Base-by-base conservation (phyloP, 2,888 invertebrate genomes). In the Odontocerum albicorne region DNA sequence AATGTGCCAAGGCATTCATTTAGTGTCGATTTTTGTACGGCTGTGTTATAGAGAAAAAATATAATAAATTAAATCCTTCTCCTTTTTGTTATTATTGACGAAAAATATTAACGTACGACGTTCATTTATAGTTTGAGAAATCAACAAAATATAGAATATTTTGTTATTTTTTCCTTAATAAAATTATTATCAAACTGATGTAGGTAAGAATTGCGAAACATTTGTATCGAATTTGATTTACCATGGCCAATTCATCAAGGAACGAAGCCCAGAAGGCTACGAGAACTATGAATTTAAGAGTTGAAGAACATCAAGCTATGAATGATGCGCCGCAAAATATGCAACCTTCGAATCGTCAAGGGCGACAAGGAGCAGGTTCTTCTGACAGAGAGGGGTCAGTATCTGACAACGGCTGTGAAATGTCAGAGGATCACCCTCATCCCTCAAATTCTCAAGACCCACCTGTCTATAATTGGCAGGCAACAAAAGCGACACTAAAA, bases 401-500 rank as follows among this genome's bases (percentile, higher is more conserved):
- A 8, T 54, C 54, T 3, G 47, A 52, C 10, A 40, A 40, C 7
- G 40, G 40, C 13, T 4, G n/a, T 4, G 55, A 49, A 13, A 4
- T 27, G 4, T 36, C 35, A 4, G 73, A 73, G 57, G 75, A 77
- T 49, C 74, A 74, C 53, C 62, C 74, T 1, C 74, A 72, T 59
- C 74, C 73, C 0, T 69, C 71, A 1, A 75, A 75, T 62, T 75
- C 72, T 64, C 69, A 71, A 1, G 74, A 74, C n/a, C 74, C 75
- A 2, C 72, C 77, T 15, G 65, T 77, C 1, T 82, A 83, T 67
- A 85, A 85, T 67, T 85, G 84, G 84, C 90, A 90, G 70, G 85
- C 88, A 17, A 85, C 85, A 16, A 90, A 88, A 69, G 82, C 84
- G 1, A 86, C 86, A 0, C 82, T 90, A 17, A 86, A 87, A 65